phyloP scores from a whole-genome alignment of 2,113 vertebrate species.

The Tupaia chinensis region DNA sequence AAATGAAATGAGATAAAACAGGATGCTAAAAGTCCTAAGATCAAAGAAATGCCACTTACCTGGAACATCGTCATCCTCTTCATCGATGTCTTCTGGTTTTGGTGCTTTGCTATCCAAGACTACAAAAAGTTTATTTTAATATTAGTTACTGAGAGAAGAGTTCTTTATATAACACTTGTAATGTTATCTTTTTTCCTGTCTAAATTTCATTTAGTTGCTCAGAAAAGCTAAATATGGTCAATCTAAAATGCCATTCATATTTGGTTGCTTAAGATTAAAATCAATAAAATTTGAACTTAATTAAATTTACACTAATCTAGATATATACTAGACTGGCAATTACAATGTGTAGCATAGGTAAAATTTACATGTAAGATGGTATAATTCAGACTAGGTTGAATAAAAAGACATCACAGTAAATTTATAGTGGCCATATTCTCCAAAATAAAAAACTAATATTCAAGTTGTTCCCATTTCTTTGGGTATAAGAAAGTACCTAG shows the following conservation, averaged over 20 bases:
- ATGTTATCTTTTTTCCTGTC: background rate
- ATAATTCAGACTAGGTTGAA: constrained; percentile 32
- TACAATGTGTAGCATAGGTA: constrained; percentile 1
- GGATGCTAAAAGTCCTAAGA: constrained; percentile 31
- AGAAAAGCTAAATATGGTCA: constrained; percentile 39
- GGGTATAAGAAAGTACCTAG: background rate
- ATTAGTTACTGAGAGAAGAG: constrained; percentile 59
- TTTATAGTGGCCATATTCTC: background rate
- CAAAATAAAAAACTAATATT: constrained; percentile 42
- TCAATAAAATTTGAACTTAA: constrained; percentile 64
- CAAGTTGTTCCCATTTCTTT: constrained; percentile 35
- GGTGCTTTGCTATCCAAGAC: constrained; percentile 96
- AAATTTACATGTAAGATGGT: constrained; percentile 57
- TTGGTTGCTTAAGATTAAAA: constrained; percentile 56
- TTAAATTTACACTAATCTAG: background rate
- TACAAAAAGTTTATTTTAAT: constrained; percentile 75
- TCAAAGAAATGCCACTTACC: constrained; percentile 85
- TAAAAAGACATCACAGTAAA: constrained; percentile 35
- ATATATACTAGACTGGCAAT: background rate
- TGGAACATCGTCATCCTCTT: constrained; percentile 98
- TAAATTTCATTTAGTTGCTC: constrained; percentile 49
- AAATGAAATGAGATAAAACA: constrained; percentile 38
- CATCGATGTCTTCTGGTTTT: constrained; percentile 98
- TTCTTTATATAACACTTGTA: constrained; percentile 3
- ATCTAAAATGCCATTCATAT: constrained; percentile 14